phyloP scores from a whole-genome alignment of 2,797 vertebrate species.

The Tragelaphus oryx region DNA sequence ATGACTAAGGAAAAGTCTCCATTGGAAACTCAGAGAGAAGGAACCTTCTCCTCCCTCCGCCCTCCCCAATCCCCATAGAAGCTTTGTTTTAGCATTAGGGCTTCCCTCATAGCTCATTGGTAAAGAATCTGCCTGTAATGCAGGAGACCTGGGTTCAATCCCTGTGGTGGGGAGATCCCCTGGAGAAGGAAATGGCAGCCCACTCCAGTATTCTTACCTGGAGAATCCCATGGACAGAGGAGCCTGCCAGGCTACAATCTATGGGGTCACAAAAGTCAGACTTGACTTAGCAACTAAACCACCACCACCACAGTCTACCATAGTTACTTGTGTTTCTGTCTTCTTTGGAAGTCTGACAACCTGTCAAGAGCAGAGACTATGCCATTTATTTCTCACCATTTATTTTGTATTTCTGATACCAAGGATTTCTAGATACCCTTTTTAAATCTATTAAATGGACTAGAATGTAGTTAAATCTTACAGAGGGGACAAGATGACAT shows the following conservation, averaged over 20 bases:
- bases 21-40: not conserved
- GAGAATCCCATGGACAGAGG: not conserved
- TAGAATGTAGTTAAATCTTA: not conserved
- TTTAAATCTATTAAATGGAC: not conserved
- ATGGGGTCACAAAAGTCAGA: not conserved
- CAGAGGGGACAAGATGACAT: not conserved
- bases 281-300: not conserved
- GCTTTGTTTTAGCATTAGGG: not conserved
- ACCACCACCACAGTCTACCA: not conserved
- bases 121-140: not conserved
- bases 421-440: not conserved
- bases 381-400: not conserved
- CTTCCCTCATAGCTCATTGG: not conserved
- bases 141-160: not conserved
- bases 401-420: not conserved
- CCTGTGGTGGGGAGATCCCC: not conserved
- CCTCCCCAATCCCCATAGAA: not conserved
- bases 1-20: not conserved
- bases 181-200: not conserved
- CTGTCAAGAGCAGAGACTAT: not conserved
- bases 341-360: not conserved
- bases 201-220: not conserved
- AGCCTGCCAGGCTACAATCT: not conserved
- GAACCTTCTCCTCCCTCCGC: not conserved
- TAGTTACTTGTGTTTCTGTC: accelerated